These are phyloP conservation scores for Xiphophorus hellerii DNA, from an alignment of 2,113 vertebrate species.

Conservation along the genomic window DNA sequence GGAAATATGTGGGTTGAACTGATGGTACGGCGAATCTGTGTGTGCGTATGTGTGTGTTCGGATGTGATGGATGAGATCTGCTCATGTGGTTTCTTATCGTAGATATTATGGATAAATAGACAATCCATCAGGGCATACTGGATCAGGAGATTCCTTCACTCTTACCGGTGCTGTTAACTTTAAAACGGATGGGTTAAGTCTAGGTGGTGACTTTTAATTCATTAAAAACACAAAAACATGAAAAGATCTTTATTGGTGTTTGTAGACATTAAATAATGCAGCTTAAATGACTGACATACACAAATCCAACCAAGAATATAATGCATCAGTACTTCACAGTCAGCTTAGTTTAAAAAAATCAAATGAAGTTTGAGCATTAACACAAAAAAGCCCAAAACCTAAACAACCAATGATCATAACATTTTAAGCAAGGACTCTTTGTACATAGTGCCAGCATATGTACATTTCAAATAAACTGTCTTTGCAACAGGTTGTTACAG, in stretches of 20 bases:
- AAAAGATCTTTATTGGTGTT: conserved; percentile 3
- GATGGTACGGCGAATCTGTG: conserved; percentile 50
- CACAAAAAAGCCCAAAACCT: too few species aligned
- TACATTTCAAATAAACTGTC: neutral
- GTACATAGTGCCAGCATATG: too few species aligned
- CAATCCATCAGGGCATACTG: conserved; percentile 68
- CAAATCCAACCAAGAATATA: neutral
- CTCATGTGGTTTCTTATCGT: conserved; percentile 73
- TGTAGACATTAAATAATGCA: neutral
- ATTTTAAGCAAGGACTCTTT: neutral
- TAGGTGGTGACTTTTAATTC: neutral
- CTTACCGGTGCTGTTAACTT: conserved; percentile 15
- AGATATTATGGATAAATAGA: conserved; percentile 72
- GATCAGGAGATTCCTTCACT: conserved; percentile 65
- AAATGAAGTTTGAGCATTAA: too few species aligned
- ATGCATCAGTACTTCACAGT: neutral
- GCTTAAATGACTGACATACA: neutral
- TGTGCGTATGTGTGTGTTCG: conserved; percentile 30
- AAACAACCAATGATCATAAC: too few species aligned
- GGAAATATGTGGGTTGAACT: conserved; percentile 60
- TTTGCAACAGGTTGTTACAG: neutral
- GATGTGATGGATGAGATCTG: conserved; percentile 71
- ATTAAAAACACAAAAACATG: neutral
- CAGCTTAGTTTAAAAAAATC: too few species aligned
- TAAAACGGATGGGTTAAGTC: neutral